These are phyloP conservation scores for Tenthredo amoena DNA, from an alignment of 2,888 invertebrate genomes.

Conservation along the genomic window DNA sequence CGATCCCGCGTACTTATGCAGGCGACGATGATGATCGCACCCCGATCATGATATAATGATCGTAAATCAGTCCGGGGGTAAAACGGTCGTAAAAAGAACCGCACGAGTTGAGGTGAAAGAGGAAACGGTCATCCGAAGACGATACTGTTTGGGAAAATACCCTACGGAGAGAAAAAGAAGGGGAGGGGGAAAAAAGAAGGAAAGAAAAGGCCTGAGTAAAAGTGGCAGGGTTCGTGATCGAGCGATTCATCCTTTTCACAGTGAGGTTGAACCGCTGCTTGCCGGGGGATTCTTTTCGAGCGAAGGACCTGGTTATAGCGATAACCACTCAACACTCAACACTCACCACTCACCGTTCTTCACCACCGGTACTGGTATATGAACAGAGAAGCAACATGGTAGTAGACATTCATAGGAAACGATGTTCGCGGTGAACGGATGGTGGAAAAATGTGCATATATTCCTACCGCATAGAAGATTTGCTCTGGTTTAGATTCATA, in stretches of 20 bases:
- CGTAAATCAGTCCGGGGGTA: not conserved
- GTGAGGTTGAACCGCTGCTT: conserved; percentile 13
- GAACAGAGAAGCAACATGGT: not conserved
- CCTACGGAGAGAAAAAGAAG: not conserved
- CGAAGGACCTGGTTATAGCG: conserved; percentile 35
- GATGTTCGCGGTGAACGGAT: not conserved
- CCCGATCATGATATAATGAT: not conserved
- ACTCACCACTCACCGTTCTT: not conserved
- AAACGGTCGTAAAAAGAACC: conserved; percentile 1
- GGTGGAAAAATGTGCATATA: not conserved
- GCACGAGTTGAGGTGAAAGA: not conserved
- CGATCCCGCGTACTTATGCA: not conserved
- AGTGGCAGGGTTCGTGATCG: conserved; percentile 45
- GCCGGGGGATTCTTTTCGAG: conserved; percentile 35
- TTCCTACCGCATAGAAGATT: not conserved
- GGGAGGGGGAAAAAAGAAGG: no score
- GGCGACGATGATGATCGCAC: not conserved
- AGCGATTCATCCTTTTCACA: conserved; percentile 43
- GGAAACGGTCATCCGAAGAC: conserved; percentile 34
- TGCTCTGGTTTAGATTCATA: not conserved
- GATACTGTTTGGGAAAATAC: conserved; percentile 29
- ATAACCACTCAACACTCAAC: conserved; percentile 41
- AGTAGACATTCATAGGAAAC: conserved; percentile 24
- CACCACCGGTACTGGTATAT: not conserved
- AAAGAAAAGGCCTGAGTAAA: conserved; percentile 5